These are phyloP conservation scores for Otocyon megalotis DNA, from an alignment of 2,113 vertebrate species.

Conservation along the genomic window DNA sequence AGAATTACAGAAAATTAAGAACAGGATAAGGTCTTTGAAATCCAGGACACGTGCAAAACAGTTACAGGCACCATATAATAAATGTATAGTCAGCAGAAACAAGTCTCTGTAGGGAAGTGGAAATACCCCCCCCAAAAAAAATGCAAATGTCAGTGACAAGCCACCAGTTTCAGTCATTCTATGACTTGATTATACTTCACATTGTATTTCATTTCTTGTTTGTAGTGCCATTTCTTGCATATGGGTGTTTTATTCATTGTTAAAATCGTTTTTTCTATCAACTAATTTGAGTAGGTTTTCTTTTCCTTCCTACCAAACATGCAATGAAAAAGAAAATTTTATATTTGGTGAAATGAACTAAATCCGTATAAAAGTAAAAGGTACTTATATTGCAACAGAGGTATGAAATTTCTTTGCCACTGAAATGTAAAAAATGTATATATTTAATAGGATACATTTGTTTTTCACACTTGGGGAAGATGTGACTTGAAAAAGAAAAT, in stretches of 20 bases:
- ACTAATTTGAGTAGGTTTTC: background rate
- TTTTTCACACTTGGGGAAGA: background rate
- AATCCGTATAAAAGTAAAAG: background rate
- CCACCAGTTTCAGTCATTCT: background rate
- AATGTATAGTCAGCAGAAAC: background rate
- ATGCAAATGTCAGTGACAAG: background rate
- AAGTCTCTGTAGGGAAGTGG: background rate
- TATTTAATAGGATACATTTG: background rate
- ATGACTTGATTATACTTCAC: background rate
- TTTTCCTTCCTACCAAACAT: background rate
- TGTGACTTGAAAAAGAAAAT: background rate
- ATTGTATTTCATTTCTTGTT: background rate
- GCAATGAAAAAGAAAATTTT: background rate
- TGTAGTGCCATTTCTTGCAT: background rate
- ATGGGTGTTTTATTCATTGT: background rate
- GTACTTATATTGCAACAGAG: background rate
- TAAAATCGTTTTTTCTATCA: background rate
- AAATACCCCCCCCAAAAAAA: background rate
- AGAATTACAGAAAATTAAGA: background rate
- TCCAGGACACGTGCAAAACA: background rate
- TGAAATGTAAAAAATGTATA: background rate
- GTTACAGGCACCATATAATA: background rate
- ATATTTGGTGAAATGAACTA: background rate
- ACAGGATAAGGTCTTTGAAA: background rate
- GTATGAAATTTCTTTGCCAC: background rate